These are phyloP conservation scores for Halcyon smyrnensis DNA, from an alignment of 2,797 vertebrate genomes.

Conservation along the genomic window DNA sequence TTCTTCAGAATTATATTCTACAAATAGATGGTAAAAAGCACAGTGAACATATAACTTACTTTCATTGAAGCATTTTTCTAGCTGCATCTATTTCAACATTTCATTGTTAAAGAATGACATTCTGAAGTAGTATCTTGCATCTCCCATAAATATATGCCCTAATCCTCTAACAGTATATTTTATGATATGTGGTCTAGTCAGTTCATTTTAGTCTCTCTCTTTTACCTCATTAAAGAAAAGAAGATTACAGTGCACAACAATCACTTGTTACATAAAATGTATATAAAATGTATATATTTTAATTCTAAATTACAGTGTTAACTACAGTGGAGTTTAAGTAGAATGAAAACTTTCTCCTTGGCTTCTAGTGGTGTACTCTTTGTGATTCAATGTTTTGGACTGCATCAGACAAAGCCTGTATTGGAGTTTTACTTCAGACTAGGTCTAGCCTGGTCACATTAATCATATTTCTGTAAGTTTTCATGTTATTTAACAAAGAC, in stretches of 20 bases:
- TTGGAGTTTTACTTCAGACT: not conserved
- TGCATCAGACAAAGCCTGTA: accelerated
- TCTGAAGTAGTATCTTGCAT: not conserved
- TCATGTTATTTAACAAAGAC: not conserved
- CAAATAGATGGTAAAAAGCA: not conserved
- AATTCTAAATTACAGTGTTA: not conserved
- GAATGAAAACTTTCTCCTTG: not conserved
- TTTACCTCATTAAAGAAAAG: not conserved
- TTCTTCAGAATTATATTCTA: not conserved
- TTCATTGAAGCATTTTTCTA: not conserved
- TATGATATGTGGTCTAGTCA: not conserved
- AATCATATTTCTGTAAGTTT: not conserved
- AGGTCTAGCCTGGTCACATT: not conserved
- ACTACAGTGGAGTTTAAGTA: not conserved
- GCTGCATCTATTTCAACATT: not conserved
- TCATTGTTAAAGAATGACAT: not conserved
- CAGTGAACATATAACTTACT: not conserved
- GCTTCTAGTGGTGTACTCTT: not conserved
- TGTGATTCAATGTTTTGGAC: not conserved
- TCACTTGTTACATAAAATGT: not conserved
- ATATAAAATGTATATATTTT: not conserved
- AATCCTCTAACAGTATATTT: not conserved
- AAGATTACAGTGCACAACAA: not conserved
- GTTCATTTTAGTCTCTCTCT: not conserved
- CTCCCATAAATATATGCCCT: not conserved